These are phyloP conservation scores for Marmota monax DNA, from an alignment of 2,113 vertebrate species.

Conservation along the genomic window DNA sequence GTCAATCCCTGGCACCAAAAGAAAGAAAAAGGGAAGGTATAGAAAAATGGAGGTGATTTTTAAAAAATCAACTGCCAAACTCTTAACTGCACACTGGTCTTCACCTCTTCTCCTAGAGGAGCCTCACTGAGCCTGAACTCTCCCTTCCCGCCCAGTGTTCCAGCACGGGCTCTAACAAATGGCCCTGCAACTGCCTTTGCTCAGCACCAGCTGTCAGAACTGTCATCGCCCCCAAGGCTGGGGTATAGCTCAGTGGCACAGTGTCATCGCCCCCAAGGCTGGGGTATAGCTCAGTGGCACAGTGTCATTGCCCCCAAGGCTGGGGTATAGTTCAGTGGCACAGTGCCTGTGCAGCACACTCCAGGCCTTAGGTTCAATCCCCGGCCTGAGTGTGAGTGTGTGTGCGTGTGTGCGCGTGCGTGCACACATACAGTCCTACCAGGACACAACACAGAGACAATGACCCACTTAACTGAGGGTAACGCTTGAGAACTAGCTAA, in stretches of 20 bases:
- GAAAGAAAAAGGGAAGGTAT: too few species aligned
- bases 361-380: neutral
- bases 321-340: too few species aligned
- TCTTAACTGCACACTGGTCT: neutral
- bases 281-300: too few species aligned
- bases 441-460: neutral
- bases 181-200: neutral
- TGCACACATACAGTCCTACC: neutral
- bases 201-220: slow-evolving; percentile 10
- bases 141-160: neutral
- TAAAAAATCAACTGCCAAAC: slow-evolving; percentile 19
- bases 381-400: too few species aligned
- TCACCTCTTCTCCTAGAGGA: neutral
- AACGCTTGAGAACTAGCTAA: neutral
- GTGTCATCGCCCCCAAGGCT: too few species aligned
- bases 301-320: too few species aligned
- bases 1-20: too few species aligned
- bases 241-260: too few species aligned
- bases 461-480: neutral
- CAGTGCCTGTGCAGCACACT: neutral
- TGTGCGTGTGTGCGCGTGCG: too few species aligned
- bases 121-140: neutral
- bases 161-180: neutral
- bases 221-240: too few species aligned
- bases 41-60: neutral